These are phyloP conservation scores for Turritopsis rubra DNA, from an alignment of 30 jellyfish, hydroid and myxozoan genomes.

Conservation along the genomic window DNA sequence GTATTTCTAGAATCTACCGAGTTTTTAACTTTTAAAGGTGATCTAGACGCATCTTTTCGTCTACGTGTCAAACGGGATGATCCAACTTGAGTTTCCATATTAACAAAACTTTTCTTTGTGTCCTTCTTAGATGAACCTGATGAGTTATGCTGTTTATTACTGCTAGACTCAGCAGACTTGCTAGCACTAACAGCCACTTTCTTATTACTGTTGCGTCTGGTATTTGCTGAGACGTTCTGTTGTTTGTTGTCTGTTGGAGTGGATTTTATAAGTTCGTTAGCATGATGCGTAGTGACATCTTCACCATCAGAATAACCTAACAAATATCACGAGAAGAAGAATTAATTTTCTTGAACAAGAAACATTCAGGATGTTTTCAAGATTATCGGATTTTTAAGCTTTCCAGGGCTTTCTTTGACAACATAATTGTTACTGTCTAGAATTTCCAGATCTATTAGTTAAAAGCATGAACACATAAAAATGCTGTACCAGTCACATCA, in stretches of 20 bases:
- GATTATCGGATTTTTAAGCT: too few species aligned
- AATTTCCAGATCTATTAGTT: too few species aligned
- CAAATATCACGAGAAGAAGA: too few species aligned
- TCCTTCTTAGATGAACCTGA: neutral
- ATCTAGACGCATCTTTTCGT: neutral
- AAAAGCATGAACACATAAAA: neutral
- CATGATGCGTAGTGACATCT: neutral
- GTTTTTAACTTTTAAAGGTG: neutral
- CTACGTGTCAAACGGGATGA: neutral
- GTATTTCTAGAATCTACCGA: neutral
- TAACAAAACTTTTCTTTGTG: neutral
- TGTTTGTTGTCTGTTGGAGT: too few species aligned
- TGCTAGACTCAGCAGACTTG: neutral
- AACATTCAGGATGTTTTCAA: too few species aligned
- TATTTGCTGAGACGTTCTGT: too few species aligned
- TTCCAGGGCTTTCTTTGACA: too few species aligned
- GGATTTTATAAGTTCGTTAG: neutral
- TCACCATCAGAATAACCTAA: neutral
- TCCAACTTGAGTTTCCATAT: neutral
- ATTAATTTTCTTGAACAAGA: neutral
- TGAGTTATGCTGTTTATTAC: neutral
- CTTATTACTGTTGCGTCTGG: too few species aligned
- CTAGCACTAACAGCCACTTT: too few species aligned
- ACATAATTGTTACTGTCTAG: too few species aligned
- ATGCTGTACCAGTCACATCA: neutral